These are phyloP conservation scores for Pelmatolapia mariae DNA, from an alignment of 2,113 vertebrate species.

Conservation along the genomic window DNA sequence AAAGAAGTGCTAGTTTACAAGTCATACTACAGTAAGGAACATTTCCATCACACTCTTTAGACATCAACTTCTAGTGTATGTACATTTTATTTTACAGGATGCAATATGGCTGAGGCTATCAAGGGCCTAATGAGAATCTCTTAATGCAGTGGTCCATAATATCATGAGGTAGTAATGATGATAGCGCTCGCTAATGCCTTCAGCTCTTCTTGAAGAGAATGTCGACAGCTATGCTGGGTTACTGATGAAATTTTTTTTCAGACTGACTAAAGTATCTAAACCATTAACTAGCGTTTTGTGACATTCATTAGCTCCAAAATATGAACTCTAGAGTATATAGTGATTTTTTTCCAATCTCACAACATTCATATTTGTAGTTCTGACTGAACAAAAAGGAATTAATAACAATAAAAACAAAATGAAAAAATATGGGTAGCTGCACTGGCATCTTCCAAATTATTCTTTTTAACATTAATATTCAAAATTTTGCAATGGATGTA, in stretches of 20 bases:
- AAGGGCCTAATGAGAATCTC: background rate
- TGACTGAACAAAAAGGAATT: background rate
- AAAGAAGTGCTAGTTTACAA: background rate
- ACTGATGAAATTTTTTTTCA: background rate
- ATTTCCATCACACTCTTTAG: background rate
- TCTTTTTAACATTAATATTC: background rate
- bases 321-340: background rate
- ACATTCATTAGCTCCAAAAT: background rate
- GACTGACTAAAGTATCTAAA: background rate
- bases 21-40: background rate
- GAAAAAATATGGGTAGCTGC: accelerated
- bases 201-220: background rate
- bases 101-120: background rate
- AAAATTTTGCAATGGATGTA: background rate
- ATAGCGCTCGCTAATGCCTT: background rate
- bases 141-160: background rate
- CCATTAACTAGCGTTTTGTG: background rate
- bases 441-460: background rate
- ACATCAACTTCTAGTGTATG: background rate
- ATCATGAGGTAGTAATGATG: background rate
- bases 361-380: background rate
- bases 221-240: background rate
- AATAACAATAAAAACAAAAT: background rate
- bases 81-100: background rate
- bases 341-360: background rate